Evolutionary conservation across 2,113 vertebrate species (phyloP).

Genomic region (Gymnogyps californianus): DNA sequence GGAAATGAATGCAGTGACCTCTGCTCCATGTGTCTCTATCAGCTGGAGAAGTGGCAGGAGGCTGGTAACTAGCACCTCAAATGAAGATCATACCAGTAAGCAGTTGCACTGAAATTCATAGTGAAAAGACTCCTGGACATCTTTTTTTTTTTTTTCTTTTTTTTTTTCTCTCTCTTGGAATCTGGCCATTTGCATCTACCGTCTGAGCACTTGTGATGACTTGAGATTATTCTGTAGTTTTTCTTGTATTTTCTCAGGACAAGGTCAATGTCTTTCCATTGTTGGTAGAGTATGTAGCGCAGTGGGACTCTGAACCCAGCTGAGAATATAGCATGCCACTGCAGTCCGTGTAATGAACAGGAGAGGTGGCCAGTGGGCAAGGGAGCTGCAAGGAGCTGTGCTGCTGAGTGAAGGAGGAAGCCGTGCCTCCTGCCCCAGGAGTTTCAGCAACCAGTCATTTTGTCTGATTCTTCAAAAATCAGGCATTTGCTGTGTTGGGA

Average conservation of each 20-base stretch:
- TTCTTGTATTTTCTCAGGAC: neutral
- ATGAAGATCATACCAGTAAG: neutral
- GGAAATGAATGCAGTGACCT: neutral
- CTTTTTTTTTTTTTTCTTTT: neutral
- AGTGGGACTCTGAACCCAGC: neutral
- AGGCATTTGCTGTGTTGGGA: neutral
- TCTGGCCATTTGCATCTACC: neutral
- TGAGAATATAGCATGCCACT: neutral
- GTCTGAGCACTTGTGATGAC: neutral
- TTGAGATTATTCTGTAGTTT: neutral
- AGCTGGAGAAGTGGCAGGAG: neutral
- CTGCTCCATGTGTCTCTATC: neutral
- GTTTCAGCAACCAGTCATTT: neutral
- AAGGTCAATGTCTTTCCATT: neutral
- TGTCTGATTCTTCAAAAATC: neutral
- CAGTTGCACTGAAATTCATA: neutral
- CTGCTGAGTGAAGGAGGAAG: neutral
- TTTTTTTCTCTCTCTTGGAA: neutral
- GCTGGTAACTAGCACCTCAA: neutral
- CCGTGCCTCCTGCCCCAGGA: fast-evolving
- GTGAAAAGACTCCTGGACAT: neutral
- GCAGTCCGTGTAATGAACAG: neutral
- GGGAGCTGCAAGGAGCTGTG: neutral
- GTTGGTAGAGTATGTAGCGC: neutral
- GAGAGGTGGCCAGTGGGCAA: neutral